These are phyloP conservation scores for Tamias sibiricus DNA, from an alignment of 2,113 vertebrate species.

Conservation along the genomic window DNA sequence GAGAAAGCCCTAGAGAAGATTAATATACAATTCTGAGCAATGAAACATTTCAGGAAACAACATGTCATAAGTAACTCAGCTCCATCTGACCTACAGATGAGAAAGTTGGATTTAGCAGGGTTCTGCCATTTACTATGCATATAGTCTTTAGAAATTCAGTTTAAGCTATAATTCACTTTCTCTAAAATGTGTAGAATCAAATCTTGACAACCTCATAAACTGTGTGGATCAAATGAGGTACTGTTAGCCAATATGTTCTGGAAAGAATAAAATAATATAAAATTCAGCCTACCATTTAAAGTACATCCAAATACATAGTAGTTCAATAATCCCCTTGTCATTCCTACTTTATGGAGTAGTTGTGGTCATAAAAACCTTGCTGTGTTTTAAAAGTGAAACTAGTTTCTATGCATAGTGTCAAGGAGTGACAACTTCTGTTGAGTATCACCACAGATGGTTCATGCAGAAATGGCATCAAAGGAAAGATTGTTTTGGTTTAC, in stretches of 20 bases:
- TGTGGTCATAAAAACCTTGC: neutral
- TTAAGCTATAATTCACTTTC: neutral
- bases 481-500: neutral
- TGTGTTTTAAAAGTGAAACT: neutral
- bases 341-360: neutral
- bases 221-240: neutral
- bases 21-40: neutral
- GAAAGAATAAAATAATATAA: neutral
- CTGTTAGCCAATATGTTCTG: neutral
- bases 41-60: neutral
- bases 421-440: neutral
- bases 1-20: neutral
- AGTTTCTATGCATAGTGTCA: neutral
- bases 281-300: neutral
- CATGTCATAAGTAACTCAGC: neutral
- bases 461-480: neutral
- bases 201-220: neutral
- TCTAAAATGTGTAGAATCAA: neutral
- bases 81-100: neutral
- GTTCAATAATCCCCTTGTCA: neutral
- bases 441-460: neutral
- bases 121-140: neutral
- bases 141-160: neutral
- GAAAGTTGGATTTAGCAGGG: neutral
- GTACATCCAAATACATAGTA: neutral